A percentile compares a stretch with the other conserved stretches of the same genome.
Conservation (phyloP, 2,888 invertebrate species). For the Apotomis capreana region DNA sequence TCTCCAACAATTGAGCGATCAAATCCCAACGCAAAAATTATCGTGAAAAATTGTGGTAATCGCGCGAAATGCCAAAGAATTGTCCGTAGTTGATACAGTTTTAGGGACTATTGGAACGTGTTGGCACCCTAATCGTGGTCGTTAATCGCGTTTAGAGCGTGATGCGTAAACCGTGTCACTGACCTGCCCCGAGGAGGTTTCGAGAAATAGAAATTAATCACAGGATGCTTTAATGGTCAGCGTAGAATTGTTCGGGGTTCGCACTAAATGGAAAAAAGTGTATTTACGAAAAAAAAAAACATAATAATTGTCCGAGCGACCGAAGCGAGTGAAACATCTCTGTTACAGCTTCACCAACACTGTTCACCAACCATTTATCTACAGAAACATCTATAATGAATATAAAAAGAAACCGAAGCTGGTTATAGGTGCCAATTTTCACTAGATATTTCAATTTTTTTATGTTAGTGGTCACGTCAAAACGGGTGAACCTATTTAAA, state of each 20-base stretch:
- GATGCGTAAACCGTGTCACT: constrained; percentile 66
- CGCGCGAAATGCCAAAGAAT: constrained; percentile 6
- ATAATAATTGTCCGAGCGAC: too few species aligned
- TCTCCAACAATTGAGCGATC: neutral
- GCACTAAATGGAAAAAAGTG: neutral
- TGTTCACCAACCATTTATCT: too few species aligned
- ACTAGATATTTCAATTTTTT: too few species aligned
- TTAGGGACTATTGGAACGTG: constrained; percentile 13
- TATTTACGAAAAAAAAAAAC: neutral
- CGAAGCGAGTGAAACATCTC: too few species aligned
- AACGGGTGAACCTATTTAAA: too few species aligned
- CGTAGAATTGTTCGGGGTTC: neutral
- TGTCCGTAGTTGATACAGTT: constrained; percentile 6
- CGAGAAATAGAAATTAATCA: constrained; percentile 58
- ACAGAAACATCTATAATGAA: too few species aligned
- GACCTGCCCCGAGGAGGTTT: constrained; percentile 57
- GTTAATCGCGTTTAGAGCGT: constrained; percentile 69
- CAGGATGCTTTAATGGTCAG: constrained; percentile 24
- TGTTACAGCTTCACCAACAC: too few species aligned
- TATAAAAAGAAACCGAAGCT: too few species aligned
- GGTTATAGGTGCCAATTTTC: too few species aligned
- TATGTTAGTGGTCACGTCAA: too few species aligned
- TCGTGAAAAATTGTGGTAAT: constrained; percentile 20
- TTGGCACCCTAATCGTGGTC: constrained; percentile 54
- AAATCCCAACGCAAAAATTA: neutral